A percentile compares a stretch with the other conserved stretches of the same genome.
These are phyloP conservation scores for Thermophis baileyi DNA, from an alignment of 2,113 vertebrate species.

Conservation along the genomic window DNA sequence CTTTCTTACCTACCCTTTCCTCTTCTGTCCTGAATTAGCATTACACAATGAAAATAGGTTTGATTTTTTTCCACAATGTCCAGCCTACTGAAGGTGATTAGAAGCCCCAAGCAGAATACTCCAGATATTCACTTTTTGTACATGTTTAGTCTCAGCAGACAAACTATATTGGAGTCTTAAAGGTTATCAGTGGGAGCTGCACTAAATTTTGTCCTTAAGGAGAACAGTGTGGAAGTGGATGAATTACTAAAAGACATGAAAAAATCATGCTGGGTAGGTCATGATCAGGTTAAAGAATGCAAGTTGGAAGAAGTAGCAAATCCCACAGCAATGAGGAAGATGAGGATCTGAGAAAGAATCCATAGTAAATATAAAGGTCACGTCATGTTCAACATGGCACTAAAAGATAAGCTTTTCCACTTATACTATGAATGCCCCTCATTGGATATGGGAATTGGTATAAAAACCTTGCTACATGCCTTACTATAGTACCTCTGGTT, in stretches of 20 bases:
- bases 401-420: conserved; percentile 28
- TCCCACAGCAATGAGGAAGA: conserved; percentile 31
- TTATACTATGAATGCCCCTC: conserved; percentile 13
- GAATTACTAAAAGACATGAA: conserved; percentile 20
- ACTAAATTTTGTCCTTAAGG: neutral
- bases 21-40: neutral
- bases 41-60: neutral
- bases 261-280: neutral
- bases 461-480: neutral
- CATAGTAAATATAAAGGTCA: conserved; percentile 14
- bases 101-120: neutral
- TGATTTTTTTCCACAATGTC: neutral
- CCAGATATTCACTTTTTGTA: neutral
- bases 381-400: neutral
- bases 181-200: neutral
- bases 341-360: conserved; percentile 13
- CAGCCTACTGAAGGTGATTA: neutral
- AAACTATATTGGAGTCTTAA: neutral
- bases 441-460: neutral
- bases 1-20: neutral
- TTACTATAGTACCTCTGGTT: neutral
- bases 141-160: neutral
- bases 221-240: neutral
- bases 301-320: conserved; percentile 26
- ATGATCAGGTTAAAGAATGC: neutral